Evolutionary conservation across 2,888 invertebrate species (phyloP).

Genomic region (Drosophila sordidula): DNA sequence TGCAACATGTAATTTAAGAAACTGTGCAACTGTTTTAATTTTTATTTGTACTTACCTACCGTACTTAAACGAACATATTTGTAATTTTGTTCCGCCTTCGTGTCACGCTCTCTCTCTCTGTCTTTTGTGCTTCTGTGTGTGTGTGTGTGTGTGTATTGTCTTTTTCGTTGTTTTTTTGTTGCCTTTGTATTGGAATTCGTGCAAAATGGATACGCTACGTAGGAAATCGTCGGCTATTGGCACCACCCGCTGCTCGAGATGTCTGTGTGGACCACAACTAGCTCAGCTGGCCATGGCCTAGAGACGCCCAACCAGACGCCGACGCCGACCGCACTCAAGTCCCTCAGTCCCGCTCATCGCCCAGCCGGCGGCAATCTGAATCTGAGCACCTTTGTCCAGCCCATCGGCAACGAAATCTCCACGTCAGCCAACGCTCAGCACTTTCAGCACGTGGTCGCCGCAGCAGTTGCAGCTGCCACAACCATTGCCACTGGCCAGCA

Average conservation of each 20-base stretch:
- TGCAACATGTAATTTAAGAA: constrained; percentile 43
- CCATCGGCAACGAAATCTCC: constrained; percentile 40
- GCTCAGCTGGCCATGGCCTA: constrained; percentile 86
- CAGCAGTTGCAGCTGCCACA: constrained; percentile 73
- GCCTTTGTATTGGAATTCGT: constrained; percentile 28
- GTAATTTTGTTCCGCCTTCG: constrained; percentile 20
- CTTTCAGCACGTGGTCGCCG: constrained; percentile 74
- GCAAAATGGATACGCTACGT: constrained; percentile 46
- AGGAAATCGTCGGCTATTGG: constrained; percentile 34
- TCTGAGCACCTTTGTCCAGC: constrained; percentile 35
- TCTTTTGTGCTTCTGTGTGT: constrained; percentile 8
- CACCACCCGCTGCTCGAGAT: constrained; percentile 58
- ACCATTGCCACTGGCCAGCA: constrained; percentile 72
- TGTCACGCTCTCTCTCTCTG: constrained; percentile 5
- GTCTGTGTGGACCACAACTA: constrained; percentile 91
- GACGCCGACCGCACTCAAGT: constrained; percentile 26
- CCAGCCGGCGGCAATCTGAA: constrained; percentile 38
- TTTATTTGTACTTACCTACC: constrained; percentile 27
- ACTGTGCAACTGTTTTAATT: constrained; percentile 37
- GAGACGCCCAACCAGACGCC: constrained; percentile 59
- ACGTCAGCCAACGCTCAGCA: constrained; percentile 48
- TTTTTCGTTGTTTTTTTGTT: constrained; percentile 10
- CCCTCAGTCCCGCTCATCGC: constrained; percentile 27
- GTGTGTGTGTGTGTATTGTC: background rate
- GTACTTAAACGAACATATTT: constrained; percentile 46